A percentile compares a stretch with the other conserved stretches of the same genome.
phyloP scores from a whole-genome alignment of 2,113 vertebrate genomes.

The Malurus melanocephalus region DNA sequence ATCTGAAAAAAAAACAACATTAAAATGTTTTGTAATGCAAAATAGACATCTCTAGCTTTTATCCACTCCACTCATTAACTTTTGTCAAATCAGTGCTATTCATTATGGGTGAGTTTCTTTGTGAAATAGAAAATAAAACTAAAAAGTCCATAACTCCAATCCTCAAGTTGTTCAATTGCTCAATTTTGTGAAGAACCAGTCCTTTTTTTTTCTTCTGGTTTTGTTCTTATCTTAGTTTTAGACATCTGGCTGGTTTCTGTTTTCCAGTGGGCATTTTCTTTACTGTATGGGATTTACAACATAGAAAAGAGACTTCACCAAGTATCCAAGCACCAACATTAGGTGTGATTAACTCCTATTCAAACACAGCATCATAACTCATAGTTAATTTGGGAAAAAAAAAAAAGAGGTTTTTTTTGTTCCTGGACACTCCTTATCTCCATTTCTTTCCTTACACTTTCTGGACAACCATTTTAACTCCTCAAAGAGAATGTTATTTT shows the following conservation, averaged over 20 bases:
- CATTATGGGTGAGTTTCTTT: slow-evolving; percentile 17
- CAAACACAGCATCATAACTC: background rate
- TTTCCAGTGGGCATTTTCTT: background rate
- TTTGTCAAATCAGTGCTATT: slow-evolving; percentile 53
- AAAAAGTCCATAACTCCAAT: slow-evolving; percentile 25
- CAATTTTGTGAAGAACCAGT: slow-evolving; percentile 20
- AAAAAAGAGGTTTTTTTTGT: background rate
- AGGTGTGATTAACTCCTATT: background rate
- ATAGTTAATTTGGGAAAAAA: background rate
- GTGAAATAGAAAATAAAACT: slow-evolving; percentile 37
- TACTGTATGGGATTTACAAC: background rate
- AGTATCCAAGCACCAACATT: background rate
- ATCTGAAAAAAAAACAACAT: background rate
- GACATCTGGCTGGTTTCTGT: slow-evolving; percentile 31
- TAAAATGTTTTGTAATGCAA: slow-evolving; percentile 50
- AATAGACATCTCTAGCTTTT: slow-evolving; percentile 44
- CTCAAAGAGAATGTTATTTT: background rate
- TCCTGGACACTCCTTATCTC: background rate
- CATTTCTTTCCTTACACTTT: background rate
- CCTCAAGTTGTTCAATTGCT: slow-evolving; percentile 20
- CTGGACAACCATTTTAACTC: background rate
- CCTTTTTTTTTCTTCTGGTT: background rate
- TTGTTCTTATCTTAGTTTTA: slow-evolving; percentile 24
- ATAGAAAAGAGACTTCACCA: background rate
- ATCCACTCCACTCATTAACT: slow-evolving; percentile 38